Base-by-base conservation (phyloP, 2,888 invertebrate species). In the Caenorhabditis uteleia region DNA sequence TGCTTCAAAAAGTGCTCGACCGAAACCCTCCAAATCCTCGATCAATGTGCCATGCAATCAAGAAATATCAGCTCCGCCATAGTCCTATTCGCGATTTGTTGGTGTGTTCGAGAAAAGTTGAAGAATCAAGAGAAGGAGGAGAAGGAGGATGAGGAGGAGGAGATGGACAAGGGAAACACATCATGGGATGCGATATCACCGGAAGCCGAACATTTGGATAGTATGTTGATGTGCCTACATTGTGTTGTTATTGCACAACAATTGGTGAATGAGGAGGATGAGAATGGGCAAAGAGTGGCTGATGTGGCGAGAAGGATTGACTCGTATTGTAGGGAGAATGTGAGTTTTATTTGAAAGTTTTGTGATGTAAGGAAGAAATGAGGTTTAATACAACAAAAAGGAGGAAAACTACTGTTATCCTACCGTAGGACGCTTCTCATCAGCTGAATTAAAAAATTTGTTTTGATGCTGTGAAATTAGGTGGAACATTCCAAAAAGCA, bases 121-220 rank as follows among this genome's bases (percentile, higher is more conserved):
- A 10, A 16, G 16, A 39, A 36, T 8, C 16, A 38, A 3, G 10
- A 31, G 14, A 34, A 40, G 12, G 31, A 48, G 2, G 27, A 8
- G 12, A 36, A 21, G 18, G 48, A 21, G 10, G 43, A 53, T 7
- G 50, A 51, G 4, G 47, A 50, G 16, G 49, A 39, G 21, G 42
- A 25, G 25, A 26, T 46, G 23, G 38, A 21, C 6, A 29, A 44
- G 2, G 51, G 46, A 1, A 29, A 27, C 0, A 58, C 57, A 21
- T 57, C 53, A 3, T 64, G 64, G 64, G 58, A 58, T 38, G 42
- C 57, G 14, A 50, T 64, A 10, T 34, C 49, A 20, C 64, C 64
- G 25, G 58, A 66, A 56, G 33, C 39, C 2, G 65, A 66, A 18
- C 65, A 67, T 38, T 43, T 61, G 23, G 67, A 67, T 31, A 53